phyloP scores from a whole-genome alignment of 1,140 invertebrate genomes.

The Cydia splendana region DNA sequence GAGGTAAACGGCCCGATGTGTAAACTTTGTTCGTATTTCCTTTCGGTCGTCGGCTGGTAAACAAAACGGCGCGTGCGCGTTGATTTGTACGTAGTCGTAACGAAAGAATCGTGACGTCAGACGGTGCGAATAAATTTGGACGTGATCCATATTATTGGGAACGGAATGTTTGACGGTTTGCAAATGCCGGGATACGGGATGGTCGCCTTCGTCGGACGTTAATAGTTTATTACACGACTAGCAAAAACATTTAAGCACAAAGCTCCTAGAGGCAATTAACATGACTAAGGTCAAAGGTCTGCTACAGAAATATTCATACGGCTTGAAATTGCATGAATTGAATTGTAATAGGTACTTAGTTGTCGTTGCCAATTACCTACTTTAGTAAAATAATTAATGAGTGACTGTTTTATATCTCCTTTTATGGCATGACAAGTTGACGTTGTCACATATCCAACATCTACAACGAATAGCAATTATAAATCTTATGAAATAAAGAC shows the following conservation, averaged over 20 bases:
- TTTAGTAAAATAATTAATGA: neutral
- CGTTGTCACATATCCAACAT: neutral
- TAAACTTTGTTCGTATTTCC: constrained; percentile 68
- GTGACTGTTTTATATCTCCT: neutral
- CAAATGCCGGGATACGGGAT: neutral
- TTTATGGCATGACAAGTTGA: neutral
- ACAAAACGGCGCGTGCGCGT: constrained; percentile 46
- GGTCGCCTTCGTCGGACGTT: neutral
- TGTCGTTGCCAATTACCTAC: neutral
- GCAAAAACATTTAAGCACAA: no score
- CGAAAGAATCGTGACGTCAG: constrained; percentile 32
- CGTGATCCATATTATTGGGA: constrained; percentile 13
- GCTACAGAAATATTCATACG: no score
- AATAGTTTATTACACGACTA: no score
- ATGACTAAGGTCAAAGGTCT: no score
- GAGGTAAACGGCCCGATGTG: constrained; percentile 71
- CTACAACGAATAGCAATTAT: neutral
- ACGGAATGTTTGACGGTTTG: constrained; percentile 5
- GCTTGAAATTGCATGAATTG: no score
- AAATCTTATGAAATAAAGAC: neutral
- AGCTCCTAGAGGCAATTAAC: no score
- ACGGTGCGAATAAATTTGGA: constrained; percentile 10
- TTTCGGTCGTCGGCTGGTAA: constrained; percentile 68
- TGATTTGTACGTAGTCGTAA: constrained; percentile 42
- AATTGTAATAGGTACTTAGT: no score